Evolutionary conservation across 2,113 vertebrate species (phyloP), one percentile per base, ranked within the genome.

Genomic region (Zapus hudsonius): DNA sequence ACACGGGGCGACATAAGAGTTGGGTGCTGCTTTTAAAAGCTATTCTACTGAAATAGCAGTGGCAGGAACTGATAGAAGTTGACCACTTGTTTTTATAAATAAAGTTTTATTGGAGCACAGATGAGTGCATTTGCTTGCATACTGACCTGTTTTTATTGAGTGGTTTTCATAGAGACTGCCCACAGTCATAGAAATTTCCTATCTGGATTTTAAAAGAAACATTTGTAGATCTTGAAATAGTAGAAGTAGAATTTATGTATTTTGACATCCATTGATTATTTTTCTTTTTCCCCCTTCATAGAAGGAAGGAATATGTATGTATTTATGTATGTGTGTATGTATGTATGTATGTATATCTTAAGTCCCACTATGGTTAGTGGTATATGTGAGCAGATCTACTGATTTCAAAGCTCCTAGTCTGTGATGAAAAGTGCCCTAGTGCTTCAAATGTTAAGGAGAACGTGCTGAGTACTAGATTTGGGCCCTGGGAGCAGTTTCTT

Each of bases 1-100:
- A 31, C 29, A 44, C 25, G 10, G 2, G 0, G 13, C 11, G 10
- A 27, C 4, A 11, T 0, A 15, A 5, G 5, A 11, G 55, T 36
- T 44, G 5, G 25, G n/a, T 29, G 61, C 55, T n/a, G 11, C 19
- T 55, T 84, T 78, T 42, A 36, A n/a, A 87, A 95, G 27, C 42
- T 55, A 2, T 42, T 17, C 1, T 52, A 13, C 4, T 20, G 25
- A 33, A 73, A 22, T 64, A n/a, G 64, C 12, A 33, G 27, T 25
- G 20, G 75, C 74, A n/a, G 74, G 31, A 40, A 74, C 22, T 36
- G 33, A 23, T 12, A 67, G 42, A 47, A 15, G 5, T 16, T 59
- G 1, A 17, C 40, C 19, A 27, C 25, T 36, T 52, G 42, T 23
- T 75, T 86, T 33, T 72, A 15, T 90, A 47, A 90, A 72, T 83